Percentiles rank a stretch among this genome's conserved stretches.
These are phyloP conservation scores for Drosophila cognata DNA, from an alignment of 2,888 invertebrate species.

Conservation along the genomic window DNA sequence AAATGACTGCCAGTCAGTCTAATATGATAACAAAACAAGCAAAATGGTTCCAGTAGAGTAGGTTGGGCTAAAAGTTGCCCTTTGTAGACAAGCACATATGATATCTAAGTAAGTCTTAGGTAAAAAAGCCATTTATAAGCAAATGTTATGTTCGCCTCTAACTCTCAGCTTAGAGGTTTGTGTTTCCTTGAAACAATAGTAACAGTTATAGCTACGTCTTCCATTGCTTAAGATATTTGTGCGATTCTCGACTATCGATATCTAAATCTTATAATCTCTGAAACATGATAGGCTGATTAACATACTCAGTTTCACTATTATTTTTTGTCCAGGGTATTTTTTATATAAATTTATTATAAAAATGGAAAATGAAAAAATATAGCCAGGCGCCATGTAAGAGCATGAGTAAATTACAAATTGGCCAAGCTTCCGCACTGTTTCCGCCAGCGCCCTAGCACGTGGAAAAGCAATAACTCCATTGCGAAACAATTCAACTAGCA, in stretches of 20 bases:
- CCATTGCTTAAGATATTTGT: not conserved
- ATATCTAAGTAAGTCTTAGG: not conserved
- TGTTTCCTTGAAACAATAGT: not conserved
- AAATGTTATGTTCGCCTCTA: too few species aligned
- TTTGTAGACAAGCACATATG: not conserved
- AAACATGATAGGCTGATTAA: not conserved
- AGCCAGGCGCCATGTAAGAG: constrained; percentile 22
- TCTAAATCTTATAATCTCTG: not conserved
- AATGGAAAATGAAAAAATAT: constrained; percentile 8
- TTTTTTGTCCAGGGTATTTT: constrained; percentile 26
- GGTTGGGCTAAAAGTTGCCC: constrained; percentile 9
- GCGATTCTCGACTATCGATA: not conserved
- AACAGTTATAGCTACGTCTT: not conserved
- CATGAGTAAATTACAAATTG: constrained; percentile 74
- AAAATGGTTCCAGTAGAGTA: not conserved
- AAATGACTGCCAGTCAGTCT: constrained; percentile 44
- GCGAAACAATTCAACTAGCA: constrained; percentile 65
- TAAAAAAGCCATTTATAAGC: not conserved
- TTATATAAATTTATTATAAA: constrained; percentile 8
- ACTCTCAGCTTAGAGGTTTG: not conserved
- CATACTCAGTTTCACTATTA: not conserved
- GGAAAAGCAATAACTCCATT: constrained; percentile 59
- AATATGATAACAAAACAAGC: constrained; percentile 57
- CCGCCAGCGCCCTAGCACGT: constrained; percentile 53
- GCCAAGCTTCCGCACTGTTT: constrained; percentile 31